phyloP scores from a whole-genome alignment of 2,113 vertebrate species.

The Bubo scandiacus region DNA sequence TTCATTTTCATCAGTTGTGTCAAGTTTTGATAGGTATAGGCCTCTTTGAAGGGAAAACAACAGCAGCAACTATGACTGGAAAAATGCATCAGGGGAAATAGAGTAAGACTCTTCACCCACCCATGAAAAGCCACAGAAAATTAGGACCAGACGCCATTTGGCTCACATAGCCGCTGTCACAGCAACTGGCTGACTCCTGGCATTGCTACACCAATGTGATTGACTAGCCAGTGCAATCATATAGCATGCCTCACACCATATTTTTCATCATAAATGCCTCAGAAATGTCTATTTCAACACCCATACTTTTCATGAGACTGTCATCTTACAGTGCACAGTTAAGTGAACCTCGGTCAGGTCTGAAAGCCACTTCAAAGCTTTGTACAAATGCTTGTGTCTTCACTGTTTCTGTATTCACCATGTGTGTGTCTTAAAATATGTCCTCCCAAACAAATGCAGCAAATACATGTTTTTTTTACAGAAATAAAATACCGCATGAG shows the following conservation, averaged over 20 bases:
- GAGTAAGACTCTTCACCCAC: background rate
- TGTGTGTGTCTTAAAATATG: background rate
- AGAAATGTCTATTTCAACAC: background rate
- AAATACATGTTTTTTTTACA: background rate
- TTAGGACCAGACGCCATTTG: background rate
- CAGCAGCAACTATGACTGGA: background rate
- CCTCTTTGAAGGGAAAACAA: background rate
- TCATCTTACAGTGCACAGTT: background rate
- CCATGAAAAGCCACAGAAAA: background rate
- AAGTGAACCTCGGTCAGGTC: background rate
- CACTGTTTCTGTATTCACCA: background rate
- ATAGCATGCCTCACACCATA: background rate
- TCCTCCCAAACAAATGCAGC: background rate
- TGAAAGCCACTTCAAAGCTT: background rate
- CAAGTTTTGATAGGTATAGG: background rate
- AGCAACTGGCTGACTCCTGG: background rate
- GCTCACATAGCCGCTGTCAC: background rate
- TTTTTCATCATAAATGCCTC: background rate
- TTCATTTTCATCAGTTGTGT: background rate
- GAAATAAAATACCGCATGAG: background rate
- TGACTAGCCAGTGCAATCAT: background rate
- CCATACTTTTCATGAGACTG: background rate
- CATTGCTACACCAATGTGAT: background rate
- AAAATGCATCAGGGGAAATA: background rate
- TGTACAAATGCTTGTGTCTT: background rate